These are phyloP conservation scores for Sanderia malayensis DNA, from an alignment of 30 jellyfish, hydroid and myxozoan genomes.

Conservation along the genomic window DNA sequence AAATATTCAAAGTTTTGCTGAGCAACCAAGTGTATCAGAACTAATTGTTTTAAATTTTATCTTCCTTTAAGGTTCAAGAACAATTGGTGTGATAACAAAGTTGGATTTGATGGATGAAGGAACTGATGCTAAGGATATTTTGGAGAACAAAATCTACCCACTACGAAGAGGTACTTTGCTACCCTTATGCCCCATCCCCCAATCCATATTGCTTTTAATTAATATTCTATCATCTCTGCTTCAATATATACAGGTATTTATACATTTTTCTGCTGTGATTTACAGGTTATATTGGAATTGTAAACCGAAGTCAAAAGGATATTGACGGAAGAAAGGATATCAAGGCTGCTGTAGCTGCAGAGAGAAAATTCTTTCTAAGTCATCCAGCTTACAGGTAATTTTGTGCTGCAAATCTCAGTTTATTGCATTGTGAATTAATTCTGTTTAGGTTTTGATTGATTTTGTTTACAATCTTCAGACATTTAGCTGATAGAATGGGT, in stretches of 20 bases:
- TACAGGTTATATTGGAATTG: slow-evolving; percentile 91
- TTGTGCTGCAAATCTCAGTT: neutral
- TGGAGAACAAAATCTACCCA: slow-evolving; percentile 88
- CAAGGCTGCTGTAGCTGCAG: slow-evolving; percentile 98
- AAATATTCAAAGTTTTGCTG: no score
- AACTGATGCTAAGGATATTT: slow-evolving; percentile 86
- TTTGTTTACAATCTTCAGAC: slow-evolving; percentile 46
- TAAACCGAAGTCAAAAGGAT: slow-evolving; percentile 90
- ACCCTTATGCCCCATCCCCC: neutral
- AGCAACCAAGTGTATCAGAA: no score
- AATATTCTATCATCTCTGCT: no score
- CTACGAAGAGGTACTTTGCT: slow-evolving; percentile 78
- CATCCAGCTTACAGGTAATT: slow-evolving; percentile 86
- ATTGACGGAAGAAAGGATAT: slow-evolving; percentile 93
- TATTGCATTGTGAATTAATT: neutral
- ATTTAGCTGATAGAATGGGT: slow-evolving; percentile 95
- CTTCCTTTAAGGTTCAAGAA: slow-evolving; percentile 68
- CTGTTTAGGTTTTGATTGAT: neutral
- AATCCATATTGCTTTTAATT: no score
- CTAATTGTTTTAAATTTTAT: no score
- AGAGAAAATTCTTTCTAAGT: slow-evolving; percentile 79
- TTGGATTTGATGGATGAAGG: slow-evolving; percentile 98
- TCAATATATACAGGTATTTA: no score
- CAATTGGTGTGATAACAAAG: slow-evolving; percentile 93
- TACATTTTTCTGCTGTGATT: neutral